Evolutionary conservation across 2,113 vertebrate species (phyloP), one percentile per base, ranked within the genome.

Genomic region (Rhombomys opimus): DNA sequence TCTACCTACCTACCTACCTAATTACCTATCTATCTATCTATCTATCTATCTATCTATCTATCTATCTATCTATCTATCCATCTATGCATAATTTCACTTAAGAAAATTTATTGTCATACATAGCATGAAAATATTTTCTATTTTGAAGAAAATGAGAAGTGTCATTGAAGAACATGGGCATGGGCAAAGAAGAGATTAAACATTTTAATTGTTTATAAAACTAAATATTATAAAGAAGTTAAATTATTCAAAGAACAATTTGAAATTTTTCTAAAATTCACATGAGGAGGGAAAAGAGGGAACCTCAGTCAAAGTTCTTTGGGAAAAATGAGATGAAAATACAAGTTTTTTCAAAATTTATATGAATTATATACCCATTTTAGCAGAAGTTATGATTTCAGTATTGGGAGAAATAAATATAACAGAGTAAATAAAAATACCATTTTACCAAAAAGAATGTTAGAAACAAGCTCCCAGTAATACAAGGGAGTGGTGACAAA

Each of bases 371-470:
- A 2, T 85, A 85, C 61, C 61, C 15, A 30, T 50, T 25, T 93
- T 93, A 95, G 75, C 68, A 95, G 73, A 80, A 94, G 63, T 17
- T 41, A 23, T 92, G 20, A 38, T 78, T 87, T 86, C 61, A 78
- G 14, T n/a, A 93, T 35, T 89, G 10, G 1, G 35, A n/a, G 68
- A 52, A 68, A 63, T 4, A 93, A 41, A 70, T 67, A 46, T 65
- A 41, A 25, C 13, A 84, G 35, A 85, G 13, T 46, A 85, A 65
- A 38, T 2, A 91, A 38, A 67, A 65, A 27, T 65, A 52, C n/a
- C 17, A 90, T 12, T 86, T 27, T 0, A 50, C 2, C 2, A 32
- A 41, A 2, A 32, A 18, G 86, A 91, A 54, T 93, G 70, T 18
- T 27, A 65, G 70, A 93, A 90, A 35, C 3, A 72, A 84, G 9